Base-by-base conservation (phyloP, 2,888 invertebrate genomes). In the Danaus chrysippus region DNA sequence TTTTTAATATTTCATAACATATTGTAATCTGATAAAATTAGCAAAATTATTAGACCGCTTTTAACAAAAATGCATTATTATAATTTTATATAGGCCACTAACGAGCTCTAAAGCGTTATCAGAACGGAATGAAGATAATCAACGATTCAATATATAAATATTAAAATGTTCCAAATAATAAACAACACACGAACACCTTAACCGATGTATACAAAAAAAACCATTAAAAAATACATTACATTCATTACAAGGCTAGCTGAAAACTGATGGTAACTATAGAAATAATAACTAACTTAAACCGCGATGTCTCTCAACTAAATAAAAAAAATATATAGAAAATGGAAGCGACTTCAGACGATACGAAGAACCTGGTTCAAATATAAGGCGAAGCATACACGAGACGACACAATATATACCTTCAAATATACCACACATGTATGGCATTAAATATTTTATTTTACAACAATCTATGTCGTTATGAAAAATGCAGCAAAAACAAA, bases 231-330 rank as follows among this genome's bases (percentile, higher is more conserved):
- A 77, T 15, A 49, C 17, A 17, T 81, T 81, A 81, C 70, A 67
- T 80, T 82, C 81, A 69, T 83, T 79, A 78, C 83, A 84, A 86
- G 82, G 81, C 89, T 89, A 90, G 87, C 88, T 81, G 86, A 86
- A 84, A 88, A 87, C 87, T 87, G 83, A 82, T 89, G 90, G 90
- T 90, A 90, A 90, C 90, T 89, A 85, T 85, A 87, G 86, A 84
- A 83, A 79, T 81, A 79, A 83, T 83, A 78, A 67, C 78, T 87
- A 82, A 76, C 74, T 80, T 86, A 86, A 70, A 77, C 76, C 81
- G 83, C 84, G 83, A 86, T 83, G 86, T 87, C 84, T 87, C 84
- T 86, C 84, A 74, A 77, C 23, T 72, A 75, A 69, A 76, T 69
- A 74, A 53, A 15, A 56, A 43, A 58, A 54, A 58, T 10, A 41